A percentile compares a stretch with the other conserved stretches of the same genome.
These are phyloP conservation scores for Dipodomys spectabilis DNA, from an alignment of 2,113 vertebrate genomes.

Conservation along the genomic window DNA sequence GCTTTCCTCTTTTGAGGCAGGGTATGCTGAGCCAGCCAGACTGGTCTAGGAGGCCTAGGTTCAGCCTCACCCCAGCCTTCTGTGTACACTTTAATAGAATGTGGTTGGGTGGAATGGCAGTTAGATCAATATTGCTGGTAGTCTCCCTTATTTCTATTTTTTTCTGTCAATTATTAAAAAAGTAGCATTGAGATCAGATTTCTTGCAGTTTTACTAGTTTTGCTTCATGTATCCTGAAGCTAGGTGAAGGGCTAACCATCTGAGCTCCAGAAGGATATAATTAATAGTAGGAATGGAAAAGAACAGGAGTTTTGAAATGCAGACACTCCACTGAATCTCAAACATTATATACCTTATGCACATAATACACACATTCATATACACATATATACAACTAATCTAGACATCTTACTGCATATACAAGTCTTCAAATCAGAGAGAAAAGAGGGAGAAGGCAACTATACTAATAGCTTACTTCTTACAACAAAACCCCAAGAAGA, in stretches of 20 bases:
- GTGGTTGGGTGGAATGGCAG: background rate
- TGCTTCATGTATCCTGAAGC: background rate
- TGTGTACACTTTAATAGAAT: background rate
- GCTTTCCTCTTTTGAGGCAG: background rate
- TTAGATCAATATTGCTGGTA: background rate
- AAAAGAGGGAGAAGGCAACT: background rate
- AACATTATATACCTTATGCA: background rate
- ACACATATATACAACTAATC: background rate
- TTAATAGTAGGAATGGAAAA: constrained; percentile 2
- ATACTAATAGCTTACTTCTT: background rate
- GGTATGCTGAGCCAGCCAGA: background rate
- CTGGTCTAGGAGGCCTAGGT: too few species aligned
- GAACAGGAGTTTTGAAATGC: constrained; percentile 36
- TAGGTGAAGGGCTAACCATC: background rate
- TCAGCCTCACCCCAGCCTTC: background rate
- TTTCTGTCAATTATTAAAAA: background rate
- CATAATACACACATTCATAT: background rate
- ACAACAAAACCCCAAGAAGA: background rate
- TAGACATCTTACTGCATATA: background rate
- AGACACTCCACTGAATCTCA: constrained; percentile 38
- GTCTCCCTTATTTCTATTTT: background rate
- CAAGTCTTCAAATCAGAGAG: constrained; percentile 39
- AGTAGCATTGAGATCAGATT: background rate
- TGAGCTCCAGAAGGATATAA: constrained; percentile 4
- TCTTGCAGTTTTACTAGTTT: background rate